phyloP scores from a whole-genome alignment of 2,797 vertebrate species.

The Pteronotus mesoamericanus region DNA sequence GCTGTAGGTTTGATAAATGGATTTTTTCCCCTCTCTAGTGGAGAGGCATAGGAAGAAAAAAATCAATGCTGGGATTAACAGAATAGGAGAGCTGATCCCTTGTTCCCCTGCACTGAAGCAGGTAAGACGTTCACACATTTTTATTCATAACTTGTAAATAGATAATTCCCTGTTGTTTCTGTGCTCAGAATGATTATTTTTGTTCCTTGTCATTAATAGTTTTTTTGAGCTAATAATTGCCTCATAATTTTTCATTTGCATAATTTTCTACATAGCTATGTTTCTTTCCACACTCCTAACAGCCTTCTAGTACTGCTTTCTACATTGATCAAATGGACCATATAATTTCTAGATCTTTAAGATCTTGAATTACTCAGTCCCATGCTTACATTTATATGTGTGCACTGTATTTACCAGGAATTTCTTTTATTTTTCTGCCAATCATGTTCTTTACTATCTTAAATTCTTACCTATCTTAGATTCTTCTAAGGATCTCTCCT shows the following conservation, averaged over 20 bases:
- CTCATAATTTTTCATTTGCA: constrained; percentile 16
- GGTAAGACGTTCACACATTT: constrained; percentile 77
- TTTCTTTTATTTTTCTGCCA: constrained; percentile 15
- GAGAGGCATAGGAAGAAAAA: constrained; percentile 99
- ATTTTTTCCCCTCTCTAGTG: constrained; percentile 83
- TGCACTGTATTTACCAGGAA: not conserved
- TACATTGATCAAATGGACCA: not conserved
- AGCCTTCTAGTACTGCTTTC: not conserved
- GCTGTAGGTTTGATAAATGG: constrained; percentile 9
- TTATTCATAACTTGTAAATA: constrained; percentile 10
- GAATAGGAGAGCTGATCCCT: constrained; percentile 97
- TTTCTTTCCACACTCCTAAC: not conserved
- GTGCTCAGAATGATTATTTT: constrained; percentile 25
- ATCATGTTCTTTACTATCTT: not conserved
- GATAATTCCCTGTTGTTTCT: constrained; percentile 15
- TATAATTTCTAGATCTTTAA: not conserved
- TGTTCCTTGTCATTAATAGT: not conserved
- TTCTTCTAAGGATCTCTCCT: not conserved
- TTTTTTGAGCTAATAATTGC: not conserved
- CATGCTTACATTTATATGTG: not conserved
- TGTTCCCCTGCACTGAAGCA: constrained; percentile 98
- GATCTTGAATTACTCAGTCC: not conserved
- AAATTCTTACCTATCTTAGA: constrained; percentile 24
- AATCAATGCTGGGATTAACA: constrained; percentile 98
- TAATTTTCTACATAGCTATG: not conserved